Conservation (phyloP, 1,140 invertebrate genomes). For the Lutraria rhynchaena region DNA sequence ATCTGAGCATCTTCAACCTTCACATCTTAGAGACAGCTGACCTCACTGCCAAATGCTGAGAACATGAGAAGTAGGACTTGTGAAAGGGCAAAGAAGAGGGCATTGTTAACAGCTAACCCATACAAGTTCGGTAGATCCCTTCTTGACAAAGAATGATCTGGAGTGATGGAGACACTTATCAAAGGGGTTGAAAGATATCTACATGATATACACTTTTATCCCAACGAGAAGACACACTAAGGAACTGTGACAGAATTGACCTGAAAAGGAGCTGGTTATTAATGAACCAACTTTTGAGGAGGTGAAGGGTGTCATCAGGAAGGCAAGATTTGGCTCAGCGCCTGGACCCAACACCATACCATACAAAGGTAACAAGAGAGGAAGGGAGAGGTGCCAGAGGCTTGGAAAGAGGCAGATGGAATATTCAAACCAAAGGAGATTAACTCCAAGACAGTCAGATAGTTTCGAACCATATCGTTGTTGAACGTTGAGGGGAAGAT, state of each 20-base stretch:
- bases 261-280: not conserved
- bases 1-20: not conserved
- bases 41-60: not conserved
- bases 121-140: constrained; percentile 28
- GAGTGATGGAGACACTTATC: not conserved
- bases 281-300: constrained; percentile 26
- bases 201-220: constrained; percentile 8
- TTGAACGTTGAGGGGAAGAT: constrained; percentile 14
- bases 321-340: constrained; percentile 31
- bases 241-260: constrained; percentile 18
- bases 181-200: constrained; percentile 13
- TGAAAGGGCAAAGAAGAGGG: not conserved
- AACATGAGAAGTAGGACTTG: not conserved
- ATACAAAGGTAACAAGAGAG: constrained; percentile 42
- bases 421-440: constrained; percentile 8
- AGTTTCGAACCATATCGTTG: constrained; percentile 29
- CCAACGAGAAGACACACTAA: constrained; percentile 27
- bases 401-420: constrained; percentile 28
- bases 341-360: constrained; percentile 36
- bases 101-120: constrained; percentile 18
- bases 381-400: constrained; percentile 24
- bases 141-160: constrained; percentile 5
- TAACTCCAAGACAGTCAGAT: constrained; percentile 7
- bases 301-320: constrained; percentile 24
- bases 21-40: constrained; percentile 1